phyloP scores from a whole-genome alignment of 2,113 vertebrate species.

The Cebidichthys violaceus region DNA sequence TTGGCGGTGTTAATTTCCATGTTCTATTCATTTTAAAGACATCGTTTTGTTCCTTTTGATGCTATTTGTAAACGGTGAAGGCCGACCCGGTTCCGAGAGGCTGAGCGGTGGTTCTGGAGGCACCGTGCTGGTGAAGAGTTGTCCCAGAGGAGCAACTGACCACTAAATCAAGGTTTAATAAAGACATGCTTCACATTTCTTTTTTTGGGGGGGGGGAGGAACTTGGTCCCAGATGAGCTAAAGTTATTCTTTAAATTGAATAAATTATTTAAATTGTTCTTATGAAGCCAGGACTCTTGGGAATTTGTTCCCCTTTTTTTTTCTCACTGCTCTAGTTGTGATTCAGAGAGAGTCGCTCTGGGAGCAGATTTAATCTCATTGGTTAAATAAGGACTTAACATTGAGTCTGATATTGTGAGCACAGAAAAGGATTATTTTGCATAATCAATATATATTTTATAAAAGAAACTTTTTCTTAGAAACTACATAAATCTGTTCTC shows the following conservation, averaged over 20 bases:
- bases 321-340: background rate
- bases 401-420: background rate
- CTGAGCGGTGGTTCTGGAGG: constrained; percentile 50
- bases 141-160: constrained; percentile 31
- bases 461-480: background rate
- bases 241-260: constrained; percentile 18
- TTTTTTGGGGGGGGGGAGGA: constrained; percentile 14
- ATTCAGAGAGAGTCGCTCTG: constrained; percentile 21
- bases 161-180: constrained; percentile 61
- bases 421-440: background rate
- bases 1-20: constrained; percentile 90
- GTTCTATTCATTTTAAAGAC: constrained; percentile 47
- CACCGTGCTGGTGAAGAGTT: constrained; percentile 34
- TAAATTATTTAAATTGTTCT: background rate
- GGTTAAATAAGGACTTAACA: background rate
- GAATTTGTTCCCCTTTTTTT: background rate
- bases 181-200: constrained; percentile 49
- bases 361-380: background rate
- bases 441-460: background rate
- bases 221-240: background rate
- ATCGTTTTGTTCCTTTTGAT: constrained; percentile 55
- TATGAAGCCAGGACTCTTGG: constrained; percentile 21
- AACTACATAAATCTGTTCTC: background rate
- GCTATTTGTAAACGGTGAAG: constrained; percentile 75
- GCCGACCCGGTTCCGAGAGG: constrained; percentile 79